Base-by-base conservation (phyloP, 1,140 invertebrate genomes). In the Conus ventricosus region DNA sequence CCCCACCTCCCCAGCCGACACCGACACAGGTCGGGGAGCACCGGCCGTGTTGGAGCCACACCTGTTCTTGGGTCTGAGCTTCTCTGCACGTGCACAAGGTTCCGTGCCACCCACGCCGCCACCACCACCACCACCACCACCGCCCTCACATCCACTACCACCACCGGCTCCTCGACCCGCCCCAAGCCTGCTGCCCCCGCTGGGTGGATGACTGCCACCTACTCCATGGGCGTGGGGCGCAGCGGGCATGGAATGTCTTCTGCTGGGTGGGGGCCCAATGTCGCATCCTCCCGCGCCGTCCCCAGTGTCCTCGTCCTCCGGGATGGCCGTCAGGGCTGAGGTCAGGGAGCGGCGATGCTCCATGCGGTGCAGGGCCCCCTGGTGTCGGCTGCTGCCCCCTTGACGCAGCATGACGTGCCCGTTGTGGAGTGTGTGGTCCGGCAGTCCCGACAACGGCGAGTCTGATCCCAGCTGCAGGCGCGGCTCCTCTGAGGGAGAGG, bases 261-360 rank as follows among this genome's bases (percentile, higher is more conserved):
- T 67, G 75, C 54, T 80, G 54, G 85, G 71, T 17, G 55, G 71
- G n/a, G 51, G 11, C 55, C 39, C 60, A 67, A 10, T 51, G 55
- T 78, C 88, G 20, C 51, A 78, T 3, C 27, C 25, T 17, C 23
- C 27, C 6, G 78, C 23, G 7, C 75, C 84, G 25, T 87, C 75
- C 13, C 23, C 67, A n/a, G 39, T 80, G 87, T 89, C 90, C 39
- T 90, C 90, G 8, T 84, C 86, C 63, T 90, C 90, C 23, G 90
- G 88, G 67, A 90, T 91, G 51, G 88, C 82, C 57, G 83, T 88
- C 13, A 90, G 88, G 20, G 86, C 87, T n/a, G 86, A 86, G 15
- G 90, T 90, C 39, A 90, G 84, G 23, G 90, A 90, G 15, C 88
- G 71, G 8, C 88, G 88, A 55, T 90, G 89, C 51, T 90, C 89